Evolutionary conservation across 2,888 invertebrate species (phyloP), one percentile per base, ranked within the genome.

Genomic region (Atherix ibis): DNA sequence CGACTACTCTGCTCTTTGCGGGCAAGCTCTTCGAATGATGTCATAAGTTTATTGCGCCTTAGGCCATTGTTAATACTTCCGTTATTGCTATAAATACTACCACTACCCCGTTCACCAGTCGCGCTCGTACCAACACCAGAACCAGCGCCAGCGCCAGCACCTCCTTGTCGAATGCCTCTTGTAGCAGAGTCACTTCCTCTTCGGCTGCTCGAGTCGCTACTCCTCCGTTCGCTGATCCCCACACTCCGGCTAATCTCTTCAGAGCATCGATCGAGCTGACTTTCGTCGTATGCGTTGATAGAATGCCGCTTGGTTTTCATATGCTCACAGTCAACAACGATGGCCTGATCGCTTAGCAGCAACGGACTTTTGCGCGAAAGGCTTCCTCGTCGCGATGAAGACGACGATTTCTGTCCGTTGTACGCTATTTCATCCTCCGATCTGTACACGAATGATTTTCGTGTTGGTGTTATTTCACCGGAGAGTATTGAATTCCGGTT

Each of bases 21-120:
- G 17, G 44, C 46, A 18, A 46, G 25, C 24, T 44, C 40, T 34
- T 46, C 44, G 32, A 46, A 46, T 8, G 44, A 44, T 26, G 46
- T 46, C 43, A 46, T 43, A 13, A 40, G 28, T 38, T 44, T 43
- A 9, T 19, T 13, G 9, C 31, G 31, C 15, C 34, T 32, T n/a
- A 36, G 22, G 18, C 35, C 30, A 5, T 30, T 25, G 4, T 15
- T 14, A 13, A 18, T 29, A 4, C 31, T 29, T 4, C 18, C 26
- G 13, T 29, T 4, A 15, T 30, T 24, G 13, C 10, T 18, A 19
- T 19, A 9, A 19, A 19, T 6, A 19, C 9, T 19, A 19, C 9
- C 9, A 19, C 19, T 9, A 19, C 9, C 19, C 19, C 5, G 9
- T n/a, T n/a, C n/a, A n/a, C n/a, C n/a, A n/a, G n/a, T n/a, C n/a